phyloP scores from a whole-genome alignment of 2,113 vertebrate species.

The Andinoacara biseriatus region DNA sequence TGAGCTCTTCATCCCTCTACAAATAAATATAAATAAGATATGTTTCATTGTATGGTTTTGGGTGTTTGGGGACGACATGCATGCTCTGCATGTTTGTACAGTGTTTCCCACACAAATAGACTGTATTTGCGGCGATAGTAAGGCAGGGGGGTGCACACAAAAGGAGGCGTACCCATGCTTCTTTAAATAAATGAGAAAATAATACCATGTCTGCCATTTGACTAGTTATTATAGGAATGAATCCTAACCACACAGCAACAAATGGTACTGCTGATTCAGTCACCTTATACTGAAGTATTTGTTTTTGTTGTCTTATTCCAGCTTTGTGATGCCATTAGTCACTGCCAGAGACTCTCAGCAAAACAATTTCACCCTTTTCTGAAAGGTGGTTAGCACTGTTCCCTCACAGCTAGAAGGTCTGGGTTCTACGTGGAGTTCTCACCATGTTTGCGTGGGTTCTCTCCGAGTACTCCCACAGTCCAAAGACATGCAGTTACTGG shows the following conservation, averaged over 20 bases:
- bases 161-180: background rate
- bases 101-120: background rate
- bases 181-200: background rate
- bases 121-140: too few relatives aligned
- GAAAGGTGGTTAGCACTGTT: too few relatives aligned
- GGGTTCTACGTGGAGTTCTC: too few relatives aligned
- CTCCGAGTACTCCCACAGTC: too few relatives aligned
- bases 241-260: background rate
- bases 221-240: background rate
- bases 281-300: too few relatives aligned
- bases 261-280: too few relatives aligned
- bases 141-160: background rate
- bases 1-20: background rate
- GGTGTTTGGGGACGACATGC: accelerated
- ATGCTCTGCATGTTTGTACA: too few relatives aligned
- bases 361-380: background rate
- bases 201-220: background rate
- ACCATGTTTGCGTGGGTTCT: too few relatives aligned
- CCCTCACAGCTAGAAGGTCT: too few relatives aligned
- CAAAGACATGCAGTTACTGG: too few relatives aligned
- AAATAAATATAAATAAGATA: background rate
- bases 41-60: background rate
- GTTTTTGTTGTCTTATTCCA: background rate
- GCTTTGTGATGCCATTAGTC: background rate
- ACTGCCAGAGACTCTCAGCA: background rate